These are phyloP conservation scores for Danaus melanippus DNA, from an alignment of 1,140 invertebrate species.

Conservation along the genomic window DNA sequence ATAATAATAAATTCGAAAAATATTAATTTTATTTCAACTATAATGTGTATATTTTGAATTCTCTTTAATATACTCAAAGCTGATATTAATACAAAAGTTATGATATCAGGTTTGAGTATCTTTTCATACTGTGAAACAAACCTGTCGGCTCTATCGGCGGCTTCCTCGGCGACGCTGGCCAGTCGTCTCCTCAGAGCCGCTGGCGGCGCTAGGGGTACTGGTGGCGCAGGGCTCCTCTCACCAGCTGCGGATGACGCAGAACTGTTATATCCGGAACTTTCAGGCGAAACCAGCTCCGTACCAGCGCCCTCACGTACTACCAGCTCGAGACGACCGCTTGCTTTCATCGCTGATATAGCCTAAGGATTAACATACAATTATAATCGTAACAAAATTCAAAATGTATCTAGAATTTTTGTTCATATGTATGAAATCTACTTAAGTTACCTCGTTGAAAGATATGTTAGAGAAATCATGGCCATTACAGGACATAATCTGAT, in stretches of 20 bases:
- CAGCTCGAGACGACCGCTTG: slow-evolving; percentile 80
- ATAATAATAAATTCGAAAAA: no score
- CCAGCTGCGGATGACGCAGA: slow-evolving; percentile 84
- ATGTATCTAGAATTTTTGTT: slow-evolving; percentile 1
- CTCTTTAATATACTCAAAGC: no score
- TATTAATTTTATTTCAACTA: no score
- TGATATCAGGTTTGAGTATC: background rate
- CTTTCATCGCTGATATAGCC: slow-evolving; percentile 85
- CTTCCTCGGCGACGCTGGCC: slow-evolving; percentile 79
- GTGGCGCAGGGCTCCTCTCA: slow-evolving; percentile 76
- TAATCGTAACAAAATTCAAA: background rate
- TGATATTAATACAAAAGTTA: no score
- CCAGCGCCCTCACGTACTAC: slow-evolving; percentile 81
- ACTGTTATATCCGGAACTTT: slow-evolving; percentile 86
- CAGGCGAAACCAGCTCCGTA: slow-evolving; percentile 82
- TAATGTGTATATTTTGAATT: no score
- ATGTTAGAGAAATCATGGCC: slow-evolving; percentile 84
- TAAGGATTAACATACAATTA: slow-evolving; percentile 29
- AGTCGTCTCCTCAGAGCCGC: slow-evolving; percentile 74
- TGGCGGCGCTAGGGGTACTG: slow-evolving; percentile 64
- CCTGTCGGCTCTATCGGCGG: slow-evolving; percentile 71
- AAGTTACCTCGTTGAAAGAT: slow-evolving; percentile 81
- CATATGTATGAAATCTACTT: background rate
- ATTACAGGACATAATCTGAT: slow-evolving; percentile 94
- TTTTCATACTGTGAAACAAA: slow-evolving; percentile 16